Conservation (phyloP, 2,113 vertebrate species). For the Myotis yumanensis region DNA sequence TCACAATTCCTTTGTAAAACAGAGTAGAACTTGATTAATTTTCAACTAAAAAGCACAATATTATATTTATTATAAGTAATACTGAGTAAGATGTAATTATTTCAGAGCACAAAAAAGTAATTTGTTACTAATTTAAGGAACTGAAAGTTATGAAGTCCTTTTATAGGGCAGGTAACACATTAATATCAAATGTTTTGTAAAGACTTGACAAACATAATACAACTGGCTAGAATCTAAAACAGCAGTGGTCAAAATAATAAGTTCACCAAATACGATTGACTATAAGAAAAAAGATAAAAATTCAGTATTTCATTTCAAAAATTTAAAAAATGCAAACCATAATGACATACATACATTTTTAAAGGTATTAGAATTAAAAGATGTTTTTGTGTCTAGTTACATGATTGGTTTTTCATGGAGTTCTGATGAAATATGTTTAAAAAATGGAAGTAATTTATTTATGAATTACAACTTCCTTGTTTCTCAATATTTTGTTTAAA, state of each 20-base stretch:
- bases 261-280: not conserved
- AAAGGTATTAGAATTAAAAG: not conserved
- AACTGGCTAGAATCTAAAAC: not conserved
- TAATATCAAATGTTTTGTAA: not conserved
- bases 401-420: not conserved
- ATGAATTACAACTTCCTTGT: not conserved
- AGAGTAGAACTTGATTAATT: not conserved
- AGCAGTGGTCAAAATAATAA: constrained; percentile 14
- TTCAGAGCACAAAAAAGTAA: constrained; percentile 20
- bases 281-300: not conserved
- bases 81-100: not conserved
- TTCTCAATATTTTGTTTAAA: constrained; percentile 3
- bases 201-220: not conserved
- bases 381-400: not conserved
- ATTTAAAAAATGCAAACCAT: not conserved
- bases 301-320: not conserved
- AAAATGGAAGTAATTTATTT: not conserved
- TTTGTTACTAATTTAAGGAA: not conserved
- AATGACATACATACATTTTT: not conserved
- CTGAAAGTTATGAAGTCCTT: not conserved
- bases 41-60: not conserved
- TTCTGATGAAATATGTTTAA: not conserved
- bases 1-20: not conserved
- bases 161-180: not conserved
- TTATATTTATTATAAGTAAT: not conserved